phyloP scores from a whole-genome alignment of 35 echinoderm and acorn worm genomes.

The Lytechinus pictus region DNA sequence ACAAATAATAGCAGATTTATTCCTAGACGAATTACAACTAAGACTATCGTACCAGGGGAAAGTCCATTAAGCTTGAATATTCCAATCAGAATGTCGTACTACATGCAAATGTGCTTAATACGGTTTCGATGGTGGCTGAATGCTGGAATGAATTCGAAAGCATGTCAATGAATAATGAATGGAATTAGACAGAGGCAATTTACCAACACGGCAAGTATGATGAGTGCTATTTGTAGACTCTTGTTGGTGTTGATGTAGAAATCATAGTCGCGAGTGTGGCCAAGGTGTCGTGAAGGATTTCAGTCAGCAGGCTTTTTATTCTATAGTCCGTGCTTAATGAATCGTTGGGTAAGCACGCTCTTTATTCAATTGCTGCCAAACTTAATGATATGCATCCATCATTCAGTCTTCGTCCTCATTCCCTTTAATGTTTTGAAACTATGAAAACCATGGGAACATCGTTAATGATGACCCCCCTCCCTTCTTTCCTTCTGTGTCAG shows the following conservation, averaged over 20 bases:
- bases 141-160: not conserved
- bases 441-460: not conserved
- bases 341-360: not conserved
- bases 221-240: not conserved
- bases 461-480: not conserved
- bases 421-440: not conserved
- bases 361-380: conserved; percentile 3
- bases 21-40: not conserved
- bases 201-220: not conserved
- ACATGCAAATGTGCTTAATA: not conserved
- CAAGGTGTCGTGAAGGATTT: not conserved
- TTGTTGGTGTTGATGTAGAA: not conserved
- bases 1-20: not conserved
- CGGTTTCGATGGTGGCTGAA: not conserved
- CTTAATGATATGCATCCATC: not conserved
- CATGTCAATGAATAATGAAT: conserved; percentile 1
- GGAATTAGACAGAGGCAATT: not conserved
- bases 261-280: not conserved
- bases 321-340: not conserved
- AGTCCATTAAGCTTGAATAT: not conserved
- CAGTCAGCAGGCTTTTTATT: not conserved
- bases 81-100: not conserved
- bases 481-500: not conserved
- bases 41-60: not conserved
- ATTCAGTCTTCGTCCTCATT: not conserved